Evolutionary conservation across 1,140 invertebrate species (phyloP), one percentile per base, ranked within the genome.

Genomic region (Lethrus apterus): DNA sequence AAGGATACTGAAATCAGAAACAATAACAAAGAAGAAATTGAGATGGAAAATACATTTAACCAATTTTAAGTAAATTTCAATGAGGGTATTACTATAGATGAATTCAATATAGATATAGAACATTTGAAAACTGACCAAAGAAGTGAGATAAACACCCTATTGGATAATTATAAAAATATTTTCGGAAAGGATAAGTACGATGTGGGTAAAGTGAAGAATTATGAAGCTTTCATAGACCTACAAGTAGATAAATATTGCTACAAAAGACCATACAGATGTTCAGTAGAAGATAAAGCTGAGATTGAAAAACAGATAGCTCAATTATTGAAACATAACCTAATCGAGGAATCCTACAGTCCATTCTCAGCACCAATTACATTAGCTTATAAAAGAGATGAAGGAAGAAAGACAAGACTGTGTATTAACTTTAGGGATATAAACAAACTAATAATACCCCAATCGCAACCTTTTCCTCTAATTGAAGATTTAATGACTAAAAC

Each of bases 181-280:
- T 65, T 65, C 61, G 64, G 62, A 47, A 65, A 65, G 48, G 47
- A 66, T 33, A 66, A 66, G 55, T 68, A 47, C 56, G 51, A 60
- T 50, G 47, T 57, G 43, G 63, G 58, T 32, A 33, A 19, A 29
- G 52, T 54, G 10, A 36, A 38, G 30, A 40, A 30, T 9, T 55
- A 52, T 42, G 52, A 61, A 59, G 64, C 60, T 45, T 47, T 31
- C 10, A 65, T 65, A 38, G 59, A 66, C 41, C 35, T 66, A 45
- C 10, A 56, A 14, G 43, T 62, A 13, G 59, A 65, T 11, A 63
- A 55, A 54, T 65, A 66, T 38, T 57, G 57, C 44, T 45, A 44
- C 50, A 64, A 60, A 50, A 59, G 56, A 40, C 63, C 58, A 19
- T 63, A 67, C 31, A 57, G 63, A 49, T 68, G 62, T 33, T 43